phyloP scores from a whole-genome alignment of 2,113 vertebrate species.

The Rhinogobius similis region DNA sequence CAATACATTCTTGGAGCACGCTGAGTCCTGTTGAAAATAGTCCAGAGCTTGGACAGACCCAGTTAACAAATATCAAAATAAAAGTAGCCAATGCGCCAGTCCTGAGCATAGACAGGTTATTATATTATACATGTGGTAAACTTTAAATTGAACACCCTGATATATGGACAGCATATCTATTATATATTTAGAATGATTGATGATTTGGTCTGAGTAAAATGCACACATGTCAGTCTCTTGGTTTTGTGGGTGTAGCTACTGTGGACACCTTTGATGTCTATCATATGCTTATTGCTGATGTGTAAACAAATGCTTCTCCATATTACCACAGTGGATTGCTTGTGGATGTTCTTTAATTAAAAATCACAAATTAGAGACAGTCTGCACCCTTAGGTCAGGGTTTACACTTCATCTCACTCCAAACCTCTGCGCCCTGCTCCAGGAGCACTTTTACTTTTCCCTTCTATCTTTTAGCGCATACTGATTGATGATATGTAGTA shows the following conservation, averaged over 20 bases:
- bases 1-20: too few relatives aligned
- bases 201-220: neutral
- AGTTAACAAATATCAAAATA: neutral
- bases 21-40: too few relatives aligned
- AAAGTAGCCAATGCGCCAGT: neutral
- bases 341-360: slow-evolving; percentile 61
- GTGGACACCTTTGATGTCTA: slow-evolving; percentile 22
- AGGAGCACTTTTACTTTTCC: neutral
- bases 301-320: slow-evolving; percentile 48
- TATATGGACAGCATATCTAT: neutral
- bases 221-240: slow-evolving; percentile 11
- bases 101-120: neutral
- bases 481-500: slow-evolving; percentile 31
- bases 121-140: neutral
- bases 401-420: slow-evolving; percentile 30
- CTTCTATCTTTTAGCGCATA: slow-evolving; percentile 25
- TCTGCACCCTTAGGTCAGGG: slow-evolving; percentile 28
- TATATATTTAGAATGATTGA: slow-evolving; percentile 7
- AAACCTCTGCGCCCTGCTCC: neutral
- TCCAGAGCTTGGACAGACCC: neutral
- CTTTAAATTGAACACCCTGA: neutral
- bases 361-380: slow-evolving; percentile 60
- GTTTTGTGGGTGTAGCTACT: slow-evolving; percentile 17
- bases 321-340: slow-evolving; percentile 37
- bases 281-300: slow-evolving; percentile 41